Percentiles rank a stretch among this genome's conserved stretches.
Evolutionary conservation across 2,113 vertebrate species (phyloP).

Genomic region (Bufo gargarizans): DNA sequence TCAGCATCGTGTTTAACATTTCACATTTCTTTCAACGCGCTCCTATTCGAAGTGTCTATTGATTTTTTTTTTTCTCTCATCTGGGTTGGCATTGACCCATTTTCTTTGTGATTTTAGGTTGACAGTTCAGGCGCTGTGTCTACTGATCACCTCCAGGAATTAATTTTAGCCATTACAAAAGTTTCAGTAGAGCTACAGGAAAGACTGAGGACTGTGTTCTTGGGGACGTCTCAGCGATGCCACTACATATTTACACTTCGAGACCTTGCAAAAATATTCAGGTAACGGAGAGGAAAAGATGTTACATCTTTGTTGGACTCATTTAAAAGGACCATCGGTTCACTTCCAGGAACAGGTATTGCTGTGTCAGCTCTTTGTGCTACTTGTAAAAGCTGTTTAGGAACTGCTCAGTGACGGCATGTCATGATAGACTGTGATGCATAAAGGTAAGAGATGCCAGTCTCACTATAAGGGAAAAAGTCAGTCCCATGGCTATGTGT

Average conservation of each 20-base stretch:
- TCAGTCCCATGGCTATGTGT: constrained; percentile 33
- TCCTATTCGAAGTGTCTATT: not conserved
- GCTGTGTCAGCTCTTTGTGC: constrained; percentile 38
- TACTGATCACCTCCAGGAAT: constrained; percentile 52
- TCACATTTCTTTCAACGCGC: not conserved
- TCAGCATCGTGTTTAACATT: not conserved
- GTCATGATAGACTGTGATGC: constrained; percentile 27
- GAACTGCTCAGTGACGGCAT: not conserved
- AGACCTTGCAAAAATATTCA: constrained; percentile 46
- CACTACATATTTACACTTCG: constrained; percentile 40
- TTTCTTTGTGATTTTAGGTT: constrained; percentile 25
- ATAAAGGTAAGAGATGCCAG: constrained; percentile 39
- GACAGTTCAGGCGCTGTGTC: not conserved
- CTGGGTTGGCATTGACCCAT: not conserved
- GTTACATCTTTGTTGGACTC: constrained; percentile 7
- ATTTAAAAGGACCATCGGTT: constrained; percentile 33
- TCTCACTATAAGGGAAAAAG: constrained; percentile 28
- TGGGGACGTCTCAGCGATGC: constrained; percentile 45
- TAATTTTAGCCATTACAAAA: constrained; percentile 61
- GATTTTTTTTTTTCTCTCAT: not conserved
- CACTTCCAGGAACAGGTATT: constrained; percentile 13
- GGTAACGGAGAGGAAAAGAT: constrained; percentile 36
- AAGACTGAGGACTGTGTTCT: constrained; percentile 60
- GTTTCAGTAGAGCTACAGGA: constrained; percentile 57
- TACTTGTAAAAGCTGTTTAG: constrained; percentile 30